Evolutionary conservation across 2,797 vertebrate species (phyloP).

Genomic region (Morus bassanus): DNA sequence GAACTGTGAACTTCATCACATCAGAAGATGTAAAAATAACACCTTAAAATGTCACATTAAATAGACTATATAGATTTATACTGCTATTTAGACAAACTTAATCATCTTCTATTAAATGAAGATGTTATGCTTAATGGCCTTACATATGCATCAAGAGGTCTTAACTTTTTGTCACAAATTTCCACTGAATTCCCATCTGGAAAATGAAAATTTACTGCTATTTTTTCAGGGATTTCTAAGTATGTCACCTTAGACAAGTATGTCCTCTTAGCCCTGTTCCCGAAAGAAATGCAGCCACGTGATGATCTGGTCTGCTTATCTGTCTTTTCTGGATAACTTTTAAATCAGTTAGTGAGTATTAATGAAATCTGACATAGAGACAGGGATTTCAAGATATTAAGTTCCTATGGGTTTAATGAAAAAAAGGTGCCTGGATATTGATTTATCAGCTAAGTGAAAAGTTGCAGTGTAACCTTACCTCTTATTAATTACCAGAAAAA

Average conservation of each 20-base stretch:
- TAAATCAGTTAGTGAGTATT: background rate
- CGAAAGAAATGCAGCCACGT: background rate
- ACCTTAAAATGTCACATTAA: background rate
- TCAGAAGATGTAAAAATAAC: background rate
- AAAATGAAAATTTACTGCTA: background rate
- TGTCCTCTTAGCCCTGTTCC: background rate
- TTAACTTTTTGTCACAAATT: background rate
- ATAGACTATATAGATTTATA: background rate
- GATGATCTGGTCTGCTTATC: background rate
- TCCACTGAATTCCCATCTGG: background rate
- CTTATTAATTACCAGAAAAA: background rate
- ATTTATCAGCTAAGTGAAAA: background rate
- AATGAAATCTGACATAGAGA: background rate
- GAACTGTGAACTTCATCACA: background rate
- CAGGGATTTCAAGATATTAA: background rate
- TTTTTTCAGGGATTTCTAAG: background rate
- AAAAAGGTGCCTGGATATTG: background rate
- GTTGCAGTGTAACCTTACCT: background rate
- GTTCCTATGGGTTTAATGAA: background rate
- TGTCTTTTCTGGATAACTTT: background rate
- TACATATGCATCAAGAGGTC: background rate
- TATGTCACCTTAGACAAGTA: background rate
- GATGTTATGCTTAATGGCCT: background rate
- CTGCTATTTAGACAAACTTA: background rate
- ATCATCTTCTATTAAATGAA: background rate